Conservation (phyloP, 2,888 invertebrate species). For the Microchrysa polita region DNA sequence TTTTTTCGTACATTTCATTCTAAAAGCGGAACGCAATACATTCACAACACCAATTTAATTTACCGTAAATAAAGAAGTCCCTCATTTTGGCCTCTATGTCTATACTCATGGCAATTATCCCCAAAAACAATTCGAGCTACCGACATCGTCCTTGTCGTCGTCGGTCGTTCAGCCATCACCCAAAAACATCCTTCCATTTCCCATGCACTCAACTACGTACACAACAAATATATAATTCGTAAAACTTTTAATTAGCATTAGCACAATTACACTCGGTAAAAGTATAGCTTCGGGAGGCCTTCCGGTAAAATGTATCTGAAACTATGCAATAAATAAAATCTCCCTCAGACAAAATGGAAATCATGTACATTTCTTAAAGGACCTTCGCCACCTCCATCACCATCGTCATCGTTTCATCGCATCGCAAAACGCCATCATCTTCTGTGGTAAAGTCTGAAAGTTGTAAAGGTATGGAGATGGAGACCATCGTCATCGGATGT, state of each 20-base stretch:
- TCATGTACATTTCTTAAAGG: slow-evolving; percentile 18
- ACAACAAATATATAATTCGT: slow-evolving; percentile 10
- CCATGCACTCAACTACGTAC: slow-evolving; percentile 1
- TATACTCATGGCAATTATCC: slow-evolving; percentile 37
- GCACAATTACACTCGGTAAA: slow-evolving; percentile 34
- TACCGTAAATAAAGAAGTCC: slow-evolving; percentile 27
- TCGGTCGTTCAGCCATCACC: neutral
- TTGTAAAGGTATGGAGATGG: neutral
- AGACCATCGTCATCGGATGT: no score
- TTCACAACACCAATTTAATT: slow-evolving; percentile 33
- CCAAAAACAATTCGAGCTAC: slow-evolving; percentile 31
- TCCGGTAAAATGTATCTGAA: slow-evolving; percentile 26
- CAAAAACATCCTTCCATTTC: slow-evolving; percentile 5
- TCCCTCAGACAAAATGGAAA: slow-evolving; percentile 12
- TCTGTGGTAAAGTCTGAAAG: neutral
- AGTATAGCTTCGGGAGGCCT: slow-evolving; percentile 18
- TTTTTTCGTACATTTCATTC: neutral
- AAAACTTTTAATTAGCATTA: slow-evolving; percentile 45
- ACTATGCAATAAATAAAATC: slow-evolving; percentile 34
- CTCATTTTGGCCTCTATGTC: slow-evolving; percentile 14
- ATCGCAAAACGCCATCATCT: no score
- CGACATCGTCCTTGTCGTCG: no score
- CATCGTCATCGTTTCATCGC: no score
- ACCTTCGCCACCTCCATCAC: neutral
- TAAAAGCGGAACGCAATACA: slow-evolving; percentile 8